phyloP scores from a whole-genome alignment of 2,888 invertebrate genomes.

The Fragum fragum region DNA sequence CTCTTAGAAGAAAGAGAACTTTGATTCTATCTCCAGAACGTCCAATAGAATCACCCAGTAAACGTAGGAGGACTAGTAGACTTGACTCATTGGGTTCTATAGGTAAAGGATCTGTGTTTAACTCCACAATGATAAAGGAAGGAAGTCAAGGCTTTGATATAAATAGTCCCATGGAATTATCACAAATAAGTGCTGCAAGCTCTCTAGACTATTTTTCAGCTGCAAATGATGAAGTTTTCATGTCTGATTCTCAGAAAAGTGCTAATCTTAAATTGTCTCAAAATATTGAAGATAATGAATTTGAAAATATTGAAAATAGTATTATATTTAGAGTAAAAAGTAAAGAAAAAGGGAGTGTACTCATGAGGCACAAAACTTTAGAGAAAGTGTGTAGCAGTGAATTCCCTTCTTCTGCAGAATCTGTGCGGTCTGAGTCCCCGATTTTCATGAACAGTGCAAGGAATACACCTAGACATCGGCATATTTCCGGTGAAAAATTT shows the following conservation, averaged over 20 bases:
- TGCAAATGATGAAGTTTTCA: conserved; percentile 73
- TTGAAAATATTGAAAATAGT: conserved; percentile 6
- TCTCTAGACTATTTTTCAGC: conserved; percentile 71
- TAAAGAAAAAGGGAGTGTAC: conserved; percentile 7
- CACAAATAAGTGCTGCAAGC: conserved; percentile 56
- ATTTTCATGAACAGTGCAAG: conserved; percentile 43
- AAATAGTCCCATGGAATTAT: conserved; percentile 51
- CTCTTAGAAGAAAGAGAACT: conserved; percentile 56
- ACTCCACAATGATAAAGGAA: not conserved
- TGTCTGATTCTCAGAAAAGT: conserved; percentile 41
- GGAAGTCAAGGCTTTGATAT: conserved; percentile 75
- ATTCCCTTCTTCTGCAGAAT: conserved; percentile 24
- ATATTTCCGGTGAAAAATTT: conserved; percentile 33
- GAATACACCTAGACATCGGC: conserved; percentile 25
- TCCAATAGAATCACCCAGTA: conserved; percentile 49
- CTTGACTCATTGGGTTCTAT: not conserved
- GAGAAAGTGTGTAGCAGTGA: conserved; percentile 35
- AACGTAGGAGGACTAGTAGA: conserved; percentile 41
- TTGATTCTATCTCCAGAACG: conserved; percentile 63
- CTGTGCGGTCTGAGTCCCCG: conserved; percentile 57
- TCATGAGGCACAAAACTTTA: conserved; percentile 38
- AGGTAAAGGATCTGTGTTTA: not conserved
- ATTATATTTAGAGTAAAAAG: not conserved
- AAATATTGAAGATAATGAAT: conserved; percentile 7
- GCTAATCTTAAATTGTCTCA: not conserved